Percentiles rank a stretch among this genome's conserved stretches.
These are phyloP conservation scores for Antedon mediterranea DNA, from an alignment of 53 echinoderm and acorn worm species.

Conservation along the genomic window DNA sequence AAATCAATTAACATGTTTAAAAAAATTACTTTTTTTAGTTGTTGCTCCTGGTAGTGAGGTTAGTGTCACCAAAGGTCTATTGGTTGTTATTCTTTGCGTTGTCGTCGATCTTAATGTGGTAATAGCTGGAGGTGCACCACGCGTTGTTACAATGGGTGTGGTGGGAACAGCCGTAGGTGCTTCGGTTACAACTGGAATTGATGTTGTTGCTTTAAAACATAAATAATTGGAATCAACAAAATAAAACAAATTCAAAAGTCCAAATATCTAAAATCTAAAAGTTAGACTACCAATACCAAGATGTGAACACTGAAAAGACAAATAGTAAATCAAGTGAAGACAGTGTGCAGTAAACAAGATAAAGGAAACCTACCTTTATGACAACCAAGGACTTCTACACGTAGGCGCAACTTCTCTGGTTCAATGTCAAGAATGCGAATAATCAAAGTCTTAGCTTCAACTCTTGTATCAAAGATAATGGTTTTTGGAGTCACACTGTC, in stretches of 20 bases:
- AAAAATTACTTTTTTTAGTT: not conserved
- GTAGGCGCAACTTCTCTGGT: not conserved
- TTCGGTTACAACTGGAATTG: not conserved
- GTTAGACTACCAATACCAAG: too few relatives aligned
- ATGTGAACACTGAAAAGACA: too few relatives aligned
- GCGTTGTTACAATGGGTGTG: not conserved
- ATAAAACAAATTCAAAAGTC: too few relatives aligned
- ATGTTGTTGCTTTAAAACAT: too few relatives aligned
- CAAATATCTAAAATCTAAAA: too few relatives aligned
- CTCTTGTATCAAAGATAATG: not conserved
- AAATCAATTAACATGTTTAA: too few relatives aligned
- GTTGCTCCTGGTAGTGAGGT: not conserved
- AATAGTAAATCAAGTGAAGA: too few relatives aligned
- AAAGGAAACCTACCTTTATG: not conserved
- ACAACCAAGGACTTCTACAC: not conserved
- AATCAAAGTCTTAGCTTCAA: not conserved
- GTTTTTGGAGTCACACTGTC: not conserved
- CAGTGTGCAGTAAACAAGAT: too few relatives aligned
- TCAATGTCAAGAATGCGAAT: not conserved
- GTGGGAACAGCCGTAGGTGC: not conserved
- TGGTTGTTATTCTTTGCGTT: not conserved
- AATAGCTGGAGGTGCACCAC: not conserved
- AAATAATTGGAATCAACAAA: too few relatives aligned
- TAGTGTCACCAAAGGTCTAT: not conserved
- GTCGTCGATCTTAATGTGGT: not conserved